Evolutionary conservation across 2,888 invertebrate genomes (phyloP), one percentile per base, ranked within the genome.

Genomic region (Oscheius myriophilus): DNA sequence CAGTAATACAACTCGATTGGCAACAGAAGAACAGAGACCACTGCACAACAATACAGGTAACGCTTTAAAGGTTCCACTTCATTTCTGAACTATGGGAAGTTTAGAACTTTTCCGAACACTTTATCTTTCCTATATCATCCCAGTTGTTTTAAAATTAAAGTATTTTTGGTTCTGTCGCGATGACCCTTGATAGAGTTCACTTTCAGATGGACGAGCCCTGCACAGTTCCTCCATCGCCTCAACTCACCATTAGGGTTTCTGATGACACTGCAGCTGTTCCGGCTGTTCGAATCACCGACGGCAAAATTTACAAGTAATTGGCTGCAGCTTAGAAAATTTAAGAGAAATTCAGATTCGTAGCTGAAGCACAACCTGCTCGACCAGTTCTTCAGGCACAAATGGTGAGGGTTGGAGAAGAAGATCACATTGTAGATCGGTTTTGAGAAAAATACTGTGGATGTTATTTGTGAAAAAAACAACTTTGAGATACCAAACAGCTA

Each of bases 1-100:
- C 61, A 23, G 61, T 61, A 21, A 61, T 61, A n/a, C 61, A 61
- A 21, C 26, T 61, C 18, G 61, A 61, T 26, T 46, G 61, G 39
- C 46, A 43, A 23, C 23, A 43, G 23, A 39, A 12, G 18, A 11
- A 43, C n/a, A 21, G 11, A 42, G 23, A 43, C 11, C 54, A 54
- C 16, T 14, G 57, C 33, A 61, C 61, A 1, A 61, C 46, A 26
- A 61, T 61, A 16, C 61, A 61, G 49, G 61, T 61, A 33, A 3
- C 18, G 18, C 23, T 33, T 26, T 33, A 33, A 33, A 33, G 9
- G 4, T 6, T 33, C 33, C 33, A n/a, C n/a, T n/a, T n/a, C n/a
- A n/a, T n/a, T n/a, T n/a, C n/a, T n/a, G n/a, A n/a, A n/a, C n/a
- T n/a, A n/a, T n/a, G n/a, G n/a, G n/a, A n/a, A n/a, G n/a, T n/a